These are phyloP conservation scores for Sarcophaga peregrina DNA, from an alignment of 1,140 invertebrate species.

Conservation along the genomic window DNA sequence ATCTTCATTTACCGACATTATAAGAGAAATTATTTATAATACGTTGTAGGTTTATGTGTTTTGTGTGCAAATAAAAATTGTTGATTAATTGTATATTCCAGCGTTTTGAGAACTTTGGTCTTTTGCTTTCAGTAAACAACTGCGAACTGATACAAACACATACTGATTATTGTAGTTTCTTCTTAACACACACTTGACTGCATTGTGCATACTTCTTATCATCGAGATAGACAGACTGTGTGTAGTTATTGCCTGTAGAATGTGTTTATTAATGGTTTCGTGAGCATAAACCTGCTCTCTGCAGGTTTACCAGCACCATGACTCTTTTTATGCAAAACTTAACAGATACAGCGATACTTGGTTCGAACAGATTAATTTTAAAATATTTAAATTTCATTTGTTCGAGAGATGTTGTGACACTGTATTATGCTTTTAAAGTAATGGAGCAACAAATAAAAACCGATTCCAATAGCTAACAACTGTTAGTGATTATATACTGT, in stretches of 20 bases:
- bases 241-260: not conserved
- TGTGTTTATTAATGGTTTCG: too few relatives aligned
- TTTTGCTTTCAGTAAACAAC: slow-evolving; percentile 28
- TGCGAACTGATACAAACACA: not conserved
- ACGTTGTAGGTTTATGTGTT: not conserved
- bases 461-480: too few relatives aligned
- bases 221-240: not conserved
- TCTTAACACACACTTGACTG: not conserved
- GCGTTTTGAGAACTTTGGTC: slow-evolving; percentile 7
- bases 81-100: not conserved
- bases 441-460: too few relatives aligned
- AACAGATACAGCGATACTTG: not conserved
- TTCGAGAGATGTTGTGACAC: too few relatives aligned
- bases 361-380: not conserved
- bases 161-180: not conserved
- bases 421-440: too few relatives aligned
- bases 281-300: not conserved
- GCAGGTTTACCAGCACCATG: not conserved
- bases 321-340: not conserved
- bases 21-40: not conserved
- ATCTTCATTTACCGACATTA: slow-evolving; percentile 66
- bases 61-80: not conserved
- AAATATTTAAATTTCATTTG: too few relatives aligned
- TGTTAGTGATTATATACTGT: too few relatives aligned
- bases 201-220: not conserved